Evolutionary conservation across 2,888 invertebrate genomes (phyloP), one percentile per base, ranked within the genome.

Genomic region (Eilema sororculum): DNA sequence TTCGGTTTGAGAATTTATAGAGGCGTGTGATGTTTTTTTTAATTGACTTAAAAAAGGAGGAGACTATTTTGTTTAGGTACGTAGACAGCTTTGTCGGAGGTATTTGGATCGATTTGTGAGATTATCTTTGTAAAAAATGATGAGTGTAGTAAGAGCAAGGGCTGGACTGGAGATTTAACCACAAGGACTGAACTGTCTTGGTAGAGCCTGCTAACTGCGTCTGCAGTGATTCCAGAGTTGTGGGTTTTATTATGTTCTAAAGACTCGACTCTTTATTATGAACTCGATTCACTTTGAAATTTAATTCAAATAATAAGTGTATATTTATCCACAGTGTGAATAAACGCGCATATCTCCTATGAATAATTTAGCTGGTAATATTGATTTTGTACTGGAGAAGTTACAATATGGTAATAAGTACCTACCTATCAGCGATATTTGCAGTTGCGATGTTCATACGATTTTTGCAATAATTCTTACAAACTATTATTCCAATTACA

Each of bases 1-100:
- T 63, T 67, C 64, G 33, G 65, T 61, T 61, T 65, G 63, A 52
- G 58, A 28, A 52, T 28, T 12, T 64, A n/a, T 10, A 46, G 6
- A 16, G 20, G 16, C 13, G 56, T 25, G 28, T 28, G 22, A 24
- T 37, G 22, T 37, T 9, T n/a, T 1, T n/a, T 52, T n/a, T n/a
- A n/a, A 52, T 0, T 9, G 52, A 52, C 9, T 9, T 52, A 3
- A 9, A n/a, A n/a, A n/a, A 9, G 52, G 9, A 9, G 52, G 20
- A 52, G 2, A 28, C 28, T 28, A n/a, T n/a, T n/a, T n/a, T n/a
- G n/a, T n/a, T n/a, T n/a, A n/a, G n/a, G n/a, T n/a, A n/a, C n/a
- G n/a, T n/a, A n/a, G n/a, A n/a, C n/a, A n/a, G n/a, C n/a, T n/a
- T n/a, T n/a, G n/a, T n/a, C n/a, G n/a, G n/a, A n/a, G n/a, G n/a